Conservation (phyloP, 2,797 vertebrate genomes). For the Sebastes flavidus region DNA sequence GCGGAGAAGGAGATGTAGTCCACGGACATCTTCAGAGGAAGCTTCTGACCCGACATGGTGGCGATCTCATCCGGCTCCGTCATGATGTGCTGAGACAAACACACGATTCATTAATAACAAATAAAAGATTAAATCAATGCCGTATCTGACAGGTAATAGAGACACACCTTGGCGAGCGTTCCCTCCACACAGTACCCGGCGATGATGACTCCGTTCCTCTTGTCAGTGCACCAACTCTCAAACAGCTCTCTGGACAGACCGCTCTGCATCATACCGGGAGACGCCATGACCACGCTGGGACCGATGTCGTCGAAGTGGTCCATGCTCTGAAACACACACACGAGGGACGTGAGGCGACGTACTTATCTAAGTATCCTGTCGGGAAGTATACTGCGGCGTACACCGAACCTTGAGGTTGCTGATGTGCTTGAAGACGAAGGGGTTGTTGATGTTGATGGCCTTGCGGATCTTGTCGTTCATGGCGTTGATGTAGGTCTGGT, state of each 20-base stretch:
- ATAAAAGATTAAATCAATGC: no score
- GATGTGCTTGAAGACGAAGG: slow-evolving; percentile 98
- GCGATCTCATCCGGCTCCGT: slow-evolving; percentile 97
- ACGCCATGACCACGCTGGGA: slow-evolving; percentile 97
- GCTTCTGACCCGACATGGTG: slow-evolving; percentile 97
- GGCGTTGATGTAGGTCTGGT: slow-evolving; percentile 96
- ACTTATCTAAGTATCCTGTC: background rate
- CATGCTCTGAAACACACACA: slow-evolving; percentile 87
- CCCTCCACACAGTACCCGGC: slow-evolving; percentile 97
- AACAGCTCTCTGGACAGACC: slow-evolving; percentile 95
- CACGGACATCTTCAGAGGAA: slow-evolving; percentile 97
- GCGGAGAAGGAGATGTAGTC: slow-evolving; percentile 99
- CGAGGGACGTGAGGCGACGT: background rate
- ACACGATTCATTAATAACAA: background rate
- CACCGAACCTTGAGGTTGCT: slow-evolving; percentile 94
- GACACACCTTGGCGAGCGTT: slow-evolving; percentile 90
- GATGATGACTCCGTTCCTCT: slow-evolving; percentile 97
- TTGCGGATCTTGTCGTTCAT: slow-evolving; percentile 99
- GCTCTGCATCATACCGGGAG: slow-evolving; percentile 98
- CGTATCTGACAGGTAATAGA: no score
- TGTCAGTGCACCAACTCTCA: slow-evolving; percentile 98
- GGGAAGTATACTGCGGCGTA: background rate
- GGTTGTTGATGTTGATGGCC: slow-evolving; percentile 98
- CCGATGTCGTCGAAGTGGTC: slow-evolving; percentile 98
- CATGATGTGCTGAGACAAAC: slow-evolving; percentile 91